These are phyloP conservation scores for Noctilio leporinus DNA, from an alignment of 2,113 vertebrate species.

Conservation along the genomic window DNA sequence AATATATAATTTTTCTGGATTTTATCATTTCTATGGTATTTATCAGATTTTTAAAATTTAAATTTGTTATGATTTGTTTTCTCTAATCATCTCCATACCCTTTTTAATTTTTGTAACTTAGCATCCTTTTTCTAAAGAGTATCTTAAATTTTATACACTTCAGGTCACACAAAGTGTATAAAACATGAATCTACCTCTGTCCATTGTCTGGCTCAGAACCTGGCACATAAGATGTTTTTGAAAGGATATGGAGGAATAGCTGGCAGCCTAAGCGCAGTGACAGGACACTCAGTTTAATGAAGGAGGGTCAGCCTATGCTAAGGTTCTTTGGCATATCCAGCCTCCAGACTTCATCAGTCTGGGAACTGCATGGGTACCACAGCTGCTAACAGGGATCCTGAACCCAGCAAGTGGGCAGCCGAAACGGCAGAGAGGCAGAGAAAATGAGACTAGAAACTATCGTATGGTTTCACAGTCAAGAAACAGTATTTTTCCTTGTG, in stretches of 20 bases:
- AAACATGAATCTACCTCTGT: neutral
- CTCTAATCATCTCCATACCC: neutral
- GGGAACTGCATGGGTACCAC: neutral
- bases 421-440: neutral
- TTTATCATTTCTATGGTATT: neutral
- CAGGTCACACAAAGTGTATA: neutral
- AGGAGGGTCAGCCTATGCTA: neutral
- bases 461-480: neutral
- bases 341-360: neutral
- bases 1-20: neutral
- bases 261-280: neutral
- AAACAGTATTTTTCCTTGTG: slow-evolving; percentile 10
- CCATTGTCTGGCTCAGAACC: neutral
- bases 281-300: neutral
- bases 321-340: neutral
- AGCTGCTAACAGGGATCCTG: neutral
- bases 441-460: neutral
- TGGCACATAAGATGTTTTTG: neutral
- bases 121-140: neutral
- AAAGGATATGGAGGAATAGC: neutral
- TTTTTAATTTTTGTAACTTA: neutral
- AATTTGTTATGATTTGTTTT: slow-evolving; percentile 22
- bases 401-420: neutral
- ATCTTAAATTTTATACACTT: neutral
- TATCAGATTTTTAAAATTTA: slow-evolving; percentile 15